Percentiles rank a stretch among this genome's conserved stretches.
phyloP scores from a whole-genome alignment of 1,140 invertebrate genomes.

The Anagrus nilaparvatae region DNA sequence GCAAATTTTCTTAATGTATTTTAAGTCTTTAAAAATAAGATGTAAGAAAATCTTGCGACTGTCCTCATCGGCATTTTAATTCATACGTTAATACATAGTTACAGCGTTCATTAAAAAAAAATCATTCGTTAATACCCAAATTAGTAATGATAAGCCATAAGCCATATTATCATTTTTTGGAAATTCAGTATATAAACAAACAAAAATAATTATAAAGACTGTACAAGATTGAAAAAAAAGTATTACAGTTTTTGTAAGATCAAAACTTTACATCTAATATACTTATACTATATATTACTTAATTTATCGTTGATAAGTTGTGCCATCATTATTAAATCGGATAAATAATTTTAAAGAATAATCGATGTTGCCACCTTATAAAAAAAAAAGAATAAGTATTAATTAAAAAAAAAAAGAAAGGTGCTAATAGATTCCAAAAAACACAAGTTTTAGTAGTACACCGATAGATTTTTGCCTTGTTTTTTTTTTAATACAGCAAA shows the following conservation, averaged over 20 bases:
- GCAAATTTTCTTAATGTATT: slow-evolving; percentile 35
- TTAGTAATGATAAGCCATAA: slow-evolving; percentile 16
- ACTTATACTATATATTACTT: slow-evolving; percentile 16
- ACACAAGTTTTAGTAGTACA: slow-evolving; percentile 7
- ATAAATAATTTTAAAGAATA: slow-evolving; percentile 12
- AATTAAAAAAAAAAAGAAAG: slow-evolving; percentile 8
- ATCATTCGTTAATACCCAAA: slow-evolving; percentile 22
- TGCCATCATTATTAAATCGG: slow-evolving; percentile 18
- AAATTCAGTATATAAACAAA: slow-evolving; percentile 15
- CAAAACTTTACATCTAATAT: slow-evolving; percentile 21
- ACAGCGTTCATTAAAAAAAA: slow-evolving; percentile 37
- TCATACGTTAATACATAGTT: slow-evolving; percentile 31
- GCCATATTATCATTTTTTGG: slow-evolving; percentile 9
- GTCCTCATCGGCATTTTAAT: slow-evolving; percentile 28
- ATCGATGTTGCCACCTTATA: slow-evolving; percentile 17
- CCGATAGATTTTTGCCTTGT: slow-evolving; percentile 12
- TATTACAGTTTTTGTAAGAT: slow-evolving; percentile 31
- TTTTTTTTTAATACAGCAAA: slow-evolving; percentile 13
- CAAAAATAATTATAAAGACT: slow-evolving; percentile 35
- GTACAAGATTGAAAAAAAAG: slow-evolving; percentile 37
- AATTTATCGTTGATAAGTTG: slow-evolving; percentile 22
- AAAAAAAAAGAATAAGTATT: slow-evolving; percentile 13
- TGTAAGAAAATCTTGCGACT: slow-evolving; percentile 32
- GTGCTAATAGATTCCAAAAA: slow-evolving; percentile 15
- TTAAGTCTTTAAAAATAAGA: slow-evolving; percentile 33